Percentiles rank a stretch among this genome's conserved stretches.
Evolutionary conservation across 2,797 vertebrate genomes (phyloP).

Genomic region (Anableps anableps): DNA sequence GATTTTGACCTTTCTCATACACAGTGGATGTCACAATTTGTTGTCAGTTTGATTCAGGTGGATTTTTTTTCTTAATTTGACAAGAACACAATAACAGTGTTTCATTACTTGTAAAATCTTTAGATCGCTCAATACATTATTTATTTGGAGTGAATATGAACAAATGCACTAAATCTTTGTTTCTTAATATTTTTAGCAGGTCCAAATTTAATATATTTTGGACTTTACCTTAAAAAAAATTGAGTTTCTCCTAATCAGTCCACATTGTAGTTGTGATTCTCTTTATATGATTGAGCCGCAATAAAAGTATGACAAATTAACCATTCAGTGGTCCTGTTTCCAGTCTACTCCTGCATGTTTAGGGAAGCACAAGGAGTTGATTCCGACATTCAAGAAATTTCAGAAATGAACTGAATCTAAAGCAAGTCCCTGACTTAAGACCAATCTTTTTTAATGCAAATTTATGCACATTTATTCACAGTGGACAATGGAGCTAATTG

Average conservation of each 20-base stretch:
- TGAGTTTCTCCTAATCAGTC: background rate
- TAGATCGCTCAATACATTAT: slow-evolving; percentile 3
- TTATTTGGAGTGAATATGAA: slow-evolving; percentile 19
- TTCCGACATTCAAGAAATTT: slow-evolving; percentile 12
- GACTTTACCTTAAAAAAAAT: background rate
- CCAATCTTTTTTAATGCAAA: slow-evolving; percentile 17
- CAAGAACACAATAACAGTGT: background rate
- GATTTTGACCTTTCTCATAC: slow-evolving; percentile 12
- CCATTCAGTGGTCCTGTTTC: background rate
- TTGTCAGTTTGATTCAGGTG: slow-evolving; percentile 35
- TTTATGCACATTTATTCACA: slow-evolving; percentile 26
- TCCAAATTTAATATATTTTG: background rate
- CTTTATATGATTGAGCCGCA: background rate
- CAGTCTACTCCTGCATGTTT: background rate
- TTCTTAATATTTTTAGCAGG: background rate
- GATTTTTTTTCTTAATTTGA: slow-evolving; percentile 18
- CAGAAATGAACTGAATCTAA: slow-evolving; percentile 5
- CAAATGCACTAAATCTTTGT: slow-evolving; percentile 4
- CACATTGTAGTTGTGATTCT: background rate
- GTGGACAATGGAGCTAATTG: slow-evolving; percentile 16
- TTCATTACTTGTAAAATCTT: slow-evolving; percentile 24
- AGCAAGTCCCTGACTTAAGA: slow-evolving; percentile 1
- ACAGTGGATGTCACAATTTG: slow-evolving; percentile 33
- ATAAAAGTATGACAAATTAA: background rate
- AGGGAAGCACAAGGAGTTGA: background rate